Base-by-base conservation (phyloP, 1,140 invertebrate species). In the Sycobia sp. region DNA sequence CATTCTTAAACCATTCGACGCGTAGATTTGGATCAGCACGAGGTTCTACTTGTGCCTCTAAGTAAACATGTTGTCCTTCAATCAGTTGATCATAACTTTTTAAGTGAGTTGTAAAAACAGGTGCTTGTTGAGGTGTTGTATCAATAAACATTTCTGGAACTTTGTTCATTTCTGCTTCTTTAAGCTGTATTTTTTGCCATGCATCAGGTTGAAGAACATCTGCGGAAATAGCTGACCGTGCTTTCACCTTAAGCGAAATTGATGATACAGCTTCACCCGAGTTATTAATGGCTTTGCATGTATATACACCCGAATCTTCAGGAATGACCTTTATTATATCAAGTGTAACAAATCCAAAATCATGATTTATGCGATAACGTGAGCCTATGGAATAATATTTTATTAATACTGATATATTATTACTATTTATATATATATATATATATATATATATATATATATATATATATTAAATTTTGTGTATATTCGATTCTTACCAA, bases 41-140 rank as follows among this genome's bases (percentile, higher is more conserved):
- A n/a, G 97, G 97, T 74, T 96, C 94, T 4, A 97, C 91, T 79
- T 95, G 93, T 62, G 95, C 95, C 81, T 99, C 96, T 65, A 99
- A 84, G 71, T 94, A 90, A 3, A 97, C 90, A 73, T 94, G 91
- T 79, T 97, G 89, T 41, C 92, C 91, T 85, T 97, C 95, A 46
- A 89, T 84, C 5, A 96, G 76, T 73, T 92, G 91, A 59, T 95
- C 93, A 61, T 88, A 90, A 71, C 90, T 95, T 71, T 91, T 88
- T 7, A 97, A 82, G 76, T 97, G 94, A 23, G 91, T 94, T 0
- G 93, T 95, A 70, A 96, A 96, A 10, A 95, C 91, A 54, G 94
- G 94, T 32, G 92, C 90, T 78, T 93, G 91, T 72, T 92, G 89
- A 0, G 91, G 90, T 29, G 89, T 88, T 1, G 88, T 86, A 68